These are phyloP conservation scores for Perca fluviatilis DNA, from an alignment of 2,113 vertebrate species.

Conservation along the genomic window DNA sequence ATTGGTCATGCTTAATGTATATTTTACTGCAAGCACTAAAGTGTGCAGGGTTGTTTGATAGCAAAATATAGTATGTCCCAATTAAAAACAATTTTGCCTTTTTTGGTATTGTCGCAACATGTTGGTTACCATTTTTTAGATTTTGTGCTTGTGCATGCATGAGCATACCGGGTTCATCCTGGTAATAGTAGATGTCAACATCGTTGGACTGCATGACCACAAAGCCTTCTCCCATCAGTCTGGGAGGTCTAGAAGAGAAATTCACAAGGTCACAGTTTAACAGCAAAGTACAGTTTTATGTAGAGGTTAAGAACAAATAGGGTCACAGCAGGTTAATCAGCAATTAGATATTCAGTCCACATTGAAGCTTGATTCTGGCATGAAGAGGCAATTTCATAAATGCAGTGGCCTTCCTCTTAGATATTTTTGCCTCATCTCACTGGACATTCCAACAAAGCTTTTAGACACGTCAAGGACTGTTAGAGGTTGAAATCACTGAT, in stretches of 20 bases:
- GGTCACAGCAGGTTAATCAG: neutral
- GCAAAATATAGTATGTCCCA: neutral
- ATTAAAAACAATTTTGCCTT: no score
- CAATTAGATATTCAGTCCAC: neutral
- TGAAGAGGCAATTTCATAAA: neutral
- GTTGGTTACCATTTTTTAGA: neutral
- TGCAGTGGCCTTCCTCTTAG: neutral
- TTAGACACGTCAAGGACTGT: slow-evolving; percentile 16
- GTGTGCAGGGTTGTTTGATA: neutral
- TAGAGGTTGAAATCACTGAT: slow-evolving; percentile 16
- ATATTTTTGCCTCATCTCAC: neutral
- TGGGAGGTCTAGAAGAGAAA: slow-evolving; percentile 87
- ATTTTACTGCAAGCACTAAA: neutral
- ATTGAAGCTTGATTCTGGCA: neutral
- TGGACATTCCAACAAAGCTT: slow-evolving; percentile 5
- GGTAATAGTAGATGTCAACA: slow-evolving; percentile 99
- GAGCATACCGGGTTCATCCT: slow-evolving; percentile 95
- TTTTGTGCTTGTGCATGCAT: neutral
- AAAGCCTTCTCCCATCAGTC: slow-evolving; percentile 99
- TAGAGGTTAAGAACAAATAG: neutral
- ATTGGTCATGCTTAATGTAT: neutral
- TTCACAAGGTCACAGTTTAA: neutral
- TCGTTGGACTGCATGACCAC: slow-evolving; percentile 99
- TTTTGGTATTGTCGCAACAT: no score
- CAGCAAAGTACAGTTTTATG: neutral